phyloP scores from a whole-genome alignment of 2,888 invertebrate genomes.

The Oxycera nigricornis region DNA sequence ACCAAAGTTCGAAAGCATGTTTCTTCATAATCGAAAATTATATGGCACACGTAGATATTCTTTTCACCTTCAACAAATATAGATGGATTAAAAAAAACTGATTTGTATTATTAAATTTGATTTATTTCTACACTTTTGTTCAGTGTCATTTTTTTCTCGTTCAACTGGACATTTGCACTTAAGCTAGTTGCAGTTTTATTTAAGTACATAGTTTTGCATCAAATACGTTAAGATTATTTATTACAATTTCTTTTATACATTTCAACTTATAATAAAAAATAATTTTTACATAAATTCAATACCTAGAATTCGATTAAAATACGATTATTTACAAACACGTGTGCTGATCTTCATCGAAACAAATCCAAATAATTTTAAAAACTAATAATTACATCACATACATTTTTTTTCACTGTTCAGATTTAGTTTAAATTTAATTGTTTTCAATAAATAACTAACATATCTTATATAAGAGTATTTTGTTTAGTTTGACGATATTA shows the following conservation, averaged over 20 bases:
- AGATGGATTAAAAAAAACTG: too few species aligned
- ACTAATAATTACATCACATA: constrained; percentile 24
- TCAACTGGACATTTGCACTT: background rate
- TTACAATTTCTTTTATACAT: background rate
- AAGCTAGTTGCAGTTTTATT: background rate
- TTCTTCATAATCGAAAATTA: too few species aligned
- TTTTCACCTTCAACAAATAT: too few species aligned
- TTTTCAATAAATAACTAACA: background rate
- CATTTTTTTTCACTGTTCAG: background rate
- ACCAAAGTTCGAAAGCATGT: too few species aligned
- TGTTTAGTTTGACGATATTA: background rate
- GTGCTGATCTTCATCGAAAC: too few species aligned
- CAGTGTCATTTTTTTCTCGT: background rate
- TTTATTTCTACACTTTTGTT: constrained; percentile 24
- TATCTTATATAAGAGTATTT: too few species aligned
- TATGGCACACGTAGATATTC: too few species aligned
- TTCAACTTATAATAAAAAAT: background rate
- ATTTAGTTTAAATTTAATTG: background rate
- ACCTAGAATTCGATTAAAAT: too few species aligned
- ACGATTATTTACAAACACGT: too few species aligned
- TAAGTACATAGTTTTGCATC: constrained; percentile 10
- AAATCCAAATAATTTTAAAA: too few species aligned
- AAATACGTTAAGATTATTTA: background rate
- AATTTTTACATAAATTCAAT: background rate
- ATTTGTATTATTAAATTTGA: constrained; percentile 19